A percentile compares a stretch with the other conserved stretches of the same genome.
These are phyloP conservation scores for Tenthredo scrophulariae DNA, from an alignment of 2,888 invertebrate species.

Conservation along the genomic window DNA sequence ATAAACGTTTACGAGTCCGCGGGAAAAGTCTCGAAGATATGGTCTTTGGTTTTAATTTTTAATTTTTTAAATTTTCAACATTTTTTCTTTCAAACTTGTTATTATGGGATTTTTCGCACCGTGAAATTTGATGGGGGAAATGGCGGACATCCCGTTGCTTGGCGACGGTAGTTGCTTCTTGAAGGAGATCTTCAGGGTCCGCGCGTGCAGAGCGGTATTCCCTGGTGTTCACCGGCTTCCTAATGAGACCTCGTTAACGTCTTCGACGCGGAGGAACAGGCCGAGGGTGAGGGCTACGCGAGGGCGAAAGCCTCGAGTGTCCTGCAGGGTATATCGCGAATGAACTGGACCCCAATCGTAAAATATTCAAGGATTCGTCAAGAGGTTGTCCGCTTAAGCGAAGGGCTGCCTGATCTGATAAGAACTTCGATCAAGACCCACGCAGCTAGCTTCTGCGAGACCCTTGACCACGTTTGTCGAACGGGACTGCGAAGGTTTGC, in stretches of 20 bases:
- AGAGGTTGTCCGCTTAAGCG: slow-evolving; percentile 58
- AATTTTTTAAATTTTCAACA: neutral
- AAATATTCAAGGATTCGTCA: slow-evolving; percentile 76
- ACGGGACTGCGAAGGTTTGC: neutral
- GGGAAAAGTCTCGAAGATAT: neutral
- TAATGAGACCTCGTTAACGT: slow-evolving; percentile 77
- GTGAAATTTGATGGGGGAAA: neutral
- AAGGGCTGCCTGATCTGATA: slow-evolving; percentile 77
- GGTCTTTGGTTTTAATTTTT: neutral
- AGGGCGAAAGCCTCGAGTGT: slow-evolving; percentile 67
- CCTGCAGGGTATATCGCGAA: slow-evolving; percentile 67
- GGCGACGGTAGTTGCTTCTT: slow-evolving; percentile 9
- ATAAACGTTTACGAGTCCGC: neutral
- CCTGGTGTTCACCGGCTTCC: slow-evolving; percentile 64
- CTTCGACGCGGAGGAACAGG: slow-evolving; percentile 65
- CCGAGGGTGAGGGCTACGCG: slow-evolving; percentile 9
- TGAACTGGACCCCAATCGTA: slow-evolving; percentile 69
- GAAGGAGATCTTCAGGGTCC: slow-evolving; percentile 21
- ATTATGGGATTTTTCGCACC: neutral
- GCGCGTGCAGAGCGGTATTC: slow-evolving; percentile 31
- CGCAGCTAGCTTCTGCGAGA: neutral
- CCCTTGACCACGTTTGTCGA: slow-evolving; percentile 14
- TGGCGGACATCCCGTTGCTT: slow-evolving; percentile 18
- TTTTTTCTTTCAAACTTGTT: neutral
- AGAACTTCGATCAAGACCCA: slow-evolving; percentile 67